A percentile compares a stretch with the other conserved stretches of the same genome.
Evolutionary conservation across 2,113 vertebrate species (phyloP).

Genomic region (Myrmecobius fasciatus): DNA sequence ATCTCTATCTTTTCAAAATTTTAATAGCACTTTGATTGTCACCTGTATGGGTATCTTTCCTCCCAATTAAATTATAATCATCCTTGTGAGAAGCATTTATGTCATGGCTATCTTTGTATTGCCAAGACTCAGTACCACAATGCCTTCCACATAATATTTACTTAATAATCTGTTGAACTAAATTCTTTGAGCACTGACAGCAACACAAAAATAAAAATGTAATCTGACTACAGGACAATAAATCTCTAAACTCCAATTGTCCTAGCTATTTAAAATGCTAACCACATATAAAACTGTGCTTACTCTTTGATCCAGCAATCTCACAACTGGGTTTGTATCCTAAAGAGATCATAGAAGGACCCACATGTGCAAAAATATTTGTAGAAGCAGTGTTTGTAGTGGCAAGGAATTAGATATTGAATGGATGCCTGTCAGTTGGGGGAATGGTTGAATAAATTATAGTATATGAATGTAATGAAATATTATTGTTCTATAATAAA

Average conservation of each 20-base stretch:
- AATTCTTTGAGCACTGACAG: not conserved
- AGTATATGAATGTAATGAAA: no score
- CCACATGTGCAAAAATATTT: no score
- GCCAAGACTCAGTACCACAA: not conserved
- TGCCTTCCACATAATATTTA: not conserved
- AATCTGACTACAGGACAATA: not conserved
- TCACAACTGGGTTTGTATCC: no score
- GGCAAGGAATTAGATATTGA: no score
- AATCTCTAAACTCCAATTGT: not conserved
- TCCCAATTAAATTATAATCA: not conserved
- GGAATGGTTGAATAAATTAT: no score
- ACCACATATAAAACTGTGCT: no score
- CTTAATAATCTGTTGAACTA: not conserved
- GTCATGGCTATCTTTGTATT: not conserved
- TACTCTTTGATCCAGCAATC: no score
- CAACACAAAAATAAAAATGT: not conserved
- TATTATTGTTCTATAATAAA: no score
- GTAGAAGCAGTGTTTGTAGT: no score
- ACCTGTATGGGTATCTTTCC: not conserved
- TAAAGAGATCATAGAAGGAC: no score
- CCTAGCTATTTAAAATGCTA: not conserved
- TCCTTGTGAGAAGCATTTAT: not conserved
- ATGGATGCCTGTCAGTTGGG: no score
- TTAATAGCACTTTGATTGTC: not conserved
- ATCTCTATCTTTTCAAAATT: not conserved